phyloP scores from a whole-genome alignment of 2,888 invertebrate genomes.

The Rosalia funebris region DNA sequence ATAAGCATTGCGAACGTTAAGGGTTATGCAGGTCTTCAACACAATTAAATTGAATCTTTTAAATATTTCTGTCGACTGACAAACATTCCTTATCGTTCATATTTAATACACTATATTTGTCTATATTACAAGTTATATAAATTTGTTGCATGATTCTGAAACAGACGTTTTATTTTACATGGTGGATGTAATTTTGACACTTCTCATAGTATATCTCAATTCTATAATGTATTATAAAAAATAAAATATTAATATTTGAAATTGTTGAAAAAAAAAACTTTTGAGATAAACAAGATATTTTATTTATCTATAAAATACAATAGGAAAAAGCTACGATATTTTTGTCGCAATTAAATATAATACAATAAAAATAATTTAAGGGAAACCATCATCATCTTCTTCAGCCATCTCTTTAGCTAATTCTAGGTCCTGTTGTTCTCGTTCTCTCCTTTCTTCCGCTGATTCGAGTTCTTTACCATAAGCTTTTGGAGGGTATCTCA shows the following conservation, averaged over 20 bases:
- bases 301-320: constrained; percentile 23
- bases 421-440: constrained; percentile 98
- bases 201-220: too few relatives aligned
- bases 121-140: too few relatives aligned
- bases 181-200: too few relatives aligned
- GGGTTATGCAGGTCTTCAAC: too few relatives aligned
- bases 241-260: not conserved
- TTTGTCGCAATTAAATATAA: constrained; percentile 15
- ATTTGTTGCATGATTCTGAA: too few relatives aligned
- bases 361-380: constrained; percentile 56
- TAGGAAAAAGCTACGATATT: constrained; percentile 14
- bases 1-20: too few relatives aligned
- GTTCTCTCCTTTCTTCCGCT: constrained; percentile 93
- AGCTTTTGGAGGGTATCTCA: constrained; percentile 99
- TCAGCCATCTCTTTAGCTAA: constrained; percentile 99
- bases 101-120: too few relatives aligned
- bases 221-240: too few relatives aligned
- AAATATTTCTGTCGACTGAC: too few relatives aligned
- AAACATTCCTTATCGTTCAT: too few relatives aligned
- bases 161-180: too few relatives aligned
- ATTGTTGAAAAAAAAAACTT: not conserved
- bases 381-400: constrained; percentile 95
- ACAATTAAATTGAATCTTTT: too few relatives aligned
- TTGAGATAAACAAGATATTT: constrained; percentile 17
- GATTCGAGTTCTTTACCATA: constrained; percentile 98